Percentiles rank a stretch among this genome's conserved stretches.
phyloP scores from a whole-genome alignment of 1,140 invertebrate genomes.

The Rhopalosiphum maidis region DNA sequence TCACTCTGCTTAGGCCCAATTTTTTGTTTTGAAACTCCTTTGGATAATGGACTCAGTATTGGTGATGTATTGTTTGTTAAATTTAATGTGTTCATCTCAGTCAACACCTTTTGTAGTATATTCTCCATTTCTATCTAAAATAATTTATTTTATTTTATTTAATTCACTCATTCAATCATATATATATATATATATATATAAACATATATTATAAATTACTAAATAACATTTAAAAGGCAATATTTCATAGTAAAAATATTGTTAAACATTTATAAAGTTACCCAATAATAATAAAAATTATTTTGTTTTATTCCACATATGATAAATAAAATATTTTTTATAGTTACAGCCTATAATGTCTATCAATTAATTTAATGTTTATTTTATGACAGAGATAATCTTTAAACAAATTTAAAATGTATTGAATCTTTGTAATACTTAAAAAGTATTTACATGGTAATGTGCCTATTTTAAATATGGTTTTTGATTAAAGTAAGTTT shows the following conservation, averaged over 20 bases:
- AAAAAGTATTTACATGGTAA: neutral
- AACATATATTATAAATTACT: no score
- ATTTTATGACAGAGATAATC: neutral
- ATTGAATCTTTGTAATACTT: neutral
- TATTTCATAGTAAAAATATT: no score
- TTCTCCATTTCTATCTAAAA: neutral
- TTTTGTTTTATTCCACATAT: no score
- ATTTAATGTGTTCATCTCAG: conserved; percentile 27
- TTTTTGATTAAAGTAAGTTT: neutral
- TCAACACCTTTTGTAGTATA: conserved; percentile 16
- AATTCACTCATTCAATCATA: neutral
- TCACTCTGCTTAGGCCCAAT: conserved; percentile 62
- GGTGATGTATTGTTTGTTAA: neutral
- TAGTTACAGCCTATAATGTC: neutral
- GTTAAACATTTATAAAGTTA: neutral
- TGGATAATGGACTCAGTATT: neutral
- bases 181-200: no score
- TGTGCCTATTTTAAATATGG: no score
- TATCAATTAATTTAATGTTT: neutral
- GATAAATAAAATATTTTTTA: no score
- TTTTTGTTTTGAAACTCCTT: neutral
- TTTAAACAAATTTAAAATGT: neutral
- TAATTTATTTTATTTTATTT: neutral
- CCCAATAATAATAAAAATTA: neutral
- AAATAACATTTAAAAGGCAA: no score